Base-by-base conservation (phyloP, 2,113 vertebrate species). In the Perca flavescens region DNA sequence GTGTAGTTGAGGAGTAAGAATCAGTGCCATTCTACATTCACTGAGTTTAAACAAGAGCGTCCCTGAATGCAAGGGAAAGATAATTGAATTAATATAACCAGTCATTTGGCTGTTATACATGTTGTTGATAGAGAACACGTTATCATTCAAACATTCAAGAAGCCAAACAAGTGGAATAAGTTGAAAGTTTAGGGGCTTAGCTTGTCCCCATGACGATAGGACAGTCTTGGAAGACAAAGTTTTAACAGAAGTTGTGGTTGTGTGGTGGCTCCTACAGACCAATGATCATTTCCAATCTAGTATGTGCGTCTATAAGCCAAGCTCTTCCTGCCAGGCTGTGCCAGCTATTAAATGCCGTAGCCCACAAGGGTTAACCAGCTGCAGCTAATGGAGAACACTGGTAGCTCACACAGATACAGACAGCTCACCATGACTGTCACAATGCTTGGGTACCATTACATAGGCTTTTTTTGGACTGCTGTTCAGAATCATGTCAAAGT, bases 361-460 rank as follows among this genome's bases (percentile, higher is more conserved):
- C 47, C 43, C 17, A 62, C 52, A 22, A 25, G 47, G 22, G 77
- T 79, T 79, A 79, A 84, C 57, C 57, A 66, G 43, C 72, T 63
- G 72, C 49, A 34, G 25, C 49, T 83, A 40, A 83, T 63, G 74
- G 65, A 34, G 58, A 60, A 62, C 68, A 62, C 57, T 52, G 58
- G 43, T 57, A n/a, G 21, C 56, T 85, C 70, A 77, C 80, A 75
- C 74, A 13, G 82, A 82, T 40, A 50, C 64, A 73, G 34, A 65
- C 56, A 46, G 49, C 64, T 78, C 65, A 43, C 21, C 49, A 67
- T 46, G 54, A 36, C 52, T 34, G 19, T 77, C 75, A 80, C 40
- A 62, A 40, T 69, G 47, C 67, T 66, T 50, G 16, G 34, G 22
- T 40, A 31, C 62, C 49, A 64, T 79, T 66, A 82, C 64, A 56